Base-by-base conservation (phyloP, 2,113 vertebrate species). In the Salminus brasiliensis region DNA sequence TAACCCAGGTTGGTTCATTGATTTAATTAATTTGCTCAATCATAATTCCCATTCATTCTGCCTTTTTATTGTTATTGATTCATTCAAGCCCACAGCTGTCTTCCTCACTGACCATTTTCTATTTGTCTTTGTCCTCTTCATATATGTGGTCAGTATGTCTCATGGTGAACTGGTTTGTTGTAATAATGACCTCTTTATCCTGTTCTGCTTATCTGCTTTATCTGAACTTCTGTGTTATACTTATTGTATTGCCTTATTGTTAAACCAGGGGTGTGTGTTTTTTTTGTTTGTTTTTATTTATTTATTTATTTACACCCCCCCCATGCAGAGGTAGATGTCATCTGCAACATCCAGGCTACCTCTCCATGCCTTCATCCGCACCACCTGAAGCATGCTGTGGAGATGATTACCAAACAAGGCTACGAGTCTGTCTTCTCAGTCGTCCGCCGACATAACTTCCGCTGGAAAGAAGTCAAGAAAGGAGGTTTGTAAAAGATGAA, bases 291-390 rank as follows among this genome's bases (percentile, higher is more conserved):
- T n/a, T n/a, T n/a, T n/a, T n/a, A 23, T 2, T 1, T 59, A 3
- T 59, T n/a, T 70, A 74, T 88, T 0, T 82, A 87, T 85, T 74
- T 1, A n/a, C n/a, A n/a, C n/a, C n/a, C n/a, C n/a, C n/a, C 80
- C 85, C 79, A 27, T 62, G 18, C 87, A 99, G 97, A 94, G 53
- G 93, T 99, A 82, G 93, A 95, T 21, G 87, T 99, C 74, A 79
- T 99, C 23, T 96, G 96, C 81, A 93, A 98, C 87, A 97, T 99
- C 81, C 98, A 99, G 90, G 97, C 96, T 25, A 99, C 97, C 0
- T 95, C 97, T 27, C 98, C 98, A 0, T 98, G 98, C 86, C 93
- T 99, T 62, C 97, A 99, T 53, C 98, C 98, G 7, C 55, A 77
- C 0, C 96, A 98, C 62, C 84, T 99, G 67, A 92, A 90, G 84